Conservation (phyloP, 2,113 vertebrate species). For the Pitta sordida region DNA sequence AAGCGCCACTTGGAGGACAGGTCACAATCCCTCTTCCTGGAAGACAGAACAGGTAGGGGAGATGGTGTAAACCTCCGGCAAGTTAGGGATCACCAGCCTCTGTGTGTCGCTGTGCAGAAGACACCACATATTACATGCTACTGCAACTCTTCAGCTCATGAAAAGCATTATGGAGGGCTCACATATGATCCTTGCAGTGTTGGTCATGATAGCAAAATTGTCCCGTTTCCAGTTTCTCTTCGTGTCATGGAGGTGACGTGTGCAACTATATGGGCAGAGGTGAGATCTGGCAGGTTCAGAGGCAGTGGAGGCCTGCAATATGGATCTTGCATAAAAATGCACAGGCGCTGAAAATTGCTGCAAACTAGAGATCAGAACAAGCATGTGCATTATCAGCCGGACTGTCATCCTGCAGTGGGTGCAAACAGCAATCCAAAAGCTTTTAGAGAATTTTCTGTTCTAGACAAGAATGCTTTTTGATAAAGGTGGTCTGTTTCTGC, state of each 20-base stretch:
- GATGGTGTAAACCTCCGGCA: not conserved
- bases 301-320: not conserved
- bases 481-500: not conserved
- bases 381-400: not conserved
- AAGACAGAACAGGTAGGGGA: not conserved
- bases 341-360: not conserved
- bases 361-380: not conserved
- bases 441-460: not conserved
- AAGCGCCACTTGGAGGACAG: not conserved
- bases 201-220: not conserved
- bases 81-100: not conserved
- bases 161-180: not conserved
- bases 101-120: not conserved
- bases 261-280: not conserved
- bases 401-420: not conserved
- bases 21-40: not conserved
- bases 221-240: not conserved
- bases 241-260: fast-evolving
- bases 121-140: not conserved
- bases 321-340: not conserved
- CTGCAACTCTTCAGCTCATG: not conserved
- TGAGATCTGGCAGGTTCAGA: not conserved
- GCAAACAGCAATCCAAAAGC: not conserved
- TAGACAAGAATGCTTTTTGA: not conserved
- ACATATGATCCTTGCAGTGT: fast-evolving